A percentile compares a stretch with the other conserved stretches of the same genome.
Evolutionary conservation across 2,888 invertebrate genomes (phyloP).

Genomic region (Drepana falcataria): DNA sequence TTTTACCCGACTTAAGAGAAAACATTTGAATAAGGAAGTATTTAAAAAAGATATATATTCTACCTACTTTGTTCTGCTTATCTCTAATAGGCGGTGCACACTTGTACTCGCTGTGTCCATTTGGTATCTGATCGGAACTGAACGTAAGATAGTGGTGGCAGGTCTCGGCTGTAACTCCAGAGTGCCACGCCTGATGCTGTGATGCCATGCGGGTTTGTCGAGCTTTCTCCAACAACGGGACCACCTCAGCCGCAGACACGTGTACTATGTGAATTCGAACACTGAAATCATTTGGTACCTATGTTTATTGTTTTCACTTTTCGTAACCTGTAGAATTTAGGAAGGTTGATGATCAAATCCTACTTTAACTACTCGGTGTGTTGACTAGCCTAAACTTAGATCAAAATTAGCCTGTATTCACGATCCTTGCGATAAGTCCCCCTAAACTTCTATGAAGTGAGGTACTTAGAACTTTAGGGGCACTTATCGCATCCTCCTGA

Average conservation of each 20-base stretch:
- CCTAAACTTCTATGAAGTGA: no score
- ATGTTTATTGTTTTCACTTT: no score
- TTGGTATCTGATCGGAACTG: conserved; percentile 80
- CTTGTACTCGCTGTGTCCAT: conserved; percentile 82
- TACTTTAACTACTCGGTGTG: no score
- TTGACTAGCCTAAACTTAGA: no score
- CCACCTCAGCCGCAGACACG: conserved; percentile 80
- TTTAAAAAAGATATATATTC: no score
- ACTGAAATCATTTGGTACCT: conserved; percentile 35
- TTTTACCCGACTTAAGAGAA: no score
- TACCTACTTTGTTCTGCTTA: conserved; percentile 74
- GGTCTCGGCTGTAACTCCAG: conserved; percentile 83
- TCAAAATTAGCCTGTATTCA: no score
- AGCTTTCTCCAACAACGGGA: conserved; percentile 77
- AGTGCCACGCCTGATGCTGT: conserved; percentile 75
- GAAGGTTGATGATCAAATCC: no score
- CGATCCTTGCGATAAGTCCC: no score
- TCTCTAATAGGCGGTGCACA: conserved; percentile 85
- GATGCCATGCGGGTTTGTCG: conserved; percentile 52
- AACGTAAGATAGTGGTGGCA: conserved; percentile 85
- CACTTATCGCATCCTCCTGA: not conserved
- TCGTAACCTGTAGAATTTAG: no score
- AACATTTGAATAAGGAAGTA: no score
- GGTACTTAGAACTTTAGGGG: not conserved
- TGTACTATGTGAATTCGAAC: conserved; percentile 84